phyloP scores from a whole-genome alignment of 2,113 vertebrate genomes.

The rat (Rattus norvegicus) region GRCr8 NC_086033.1:98977001-98977500 shows the following conservation, averaged over 20 bases:
- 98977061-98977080: neutral
- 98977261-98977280: neutral
- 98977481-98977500: conserved; percentile 82
- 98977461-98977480: conserved; percentile 74
- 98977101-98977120: neutral
- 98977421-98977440: conserved; percentile 81
- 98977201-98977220: neutral
- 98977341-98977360: conserved; percentile 26
- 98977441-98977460: conserved; percentile 77
- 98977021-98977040: no score
- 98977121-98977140: neutral
- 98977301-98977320: conserved; percentile 32
- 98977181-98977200: neutral
- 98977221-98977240: conserved; percentile 23
- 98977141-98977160: neutral
- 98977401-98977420: conserved; percentile 79
- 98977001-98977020: neutral
- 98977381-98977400: conserved; percentile 80
- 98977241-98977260: neutral
- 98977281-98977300: conserved; percentile 52
- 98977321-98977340: conserved; percentile 66
- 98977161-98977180: neutral
- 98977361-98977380: conserved; percentile 69
- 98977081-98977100: neutral
- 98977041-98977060: no score